Base-by-base conservation (phyloP, 2,797 vertebrate genomes). In the Coilia nasus region DNA sequence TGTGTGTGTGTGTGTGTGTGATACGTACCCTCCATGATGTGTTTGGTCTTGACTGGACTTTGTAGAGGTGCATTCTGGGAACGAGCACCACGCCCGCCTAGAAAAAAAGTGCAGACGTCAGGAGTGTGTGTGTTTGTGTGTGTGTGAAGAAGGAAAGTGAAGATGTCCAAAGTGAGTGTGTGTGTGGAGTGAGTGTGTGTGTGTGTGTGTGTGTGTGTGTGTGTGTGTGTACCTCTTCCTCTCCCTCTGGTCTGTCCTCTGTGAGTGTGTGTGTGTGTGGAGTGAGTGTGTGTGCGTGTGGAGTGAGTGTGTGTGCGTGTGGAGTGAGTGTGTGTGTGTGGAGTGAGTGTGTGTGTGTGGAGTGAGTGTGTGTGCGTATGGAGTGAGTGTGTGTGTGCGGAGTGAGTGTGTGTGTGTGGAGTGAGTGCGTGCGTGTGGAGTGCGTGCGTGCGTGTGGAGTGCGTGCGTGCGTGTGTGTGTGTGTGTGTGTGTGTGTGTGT, bases 221-320 rank as follows among this genome's bases (percentile, higher is more conserved):
- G 17, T 46, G 78, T 81, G 78, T 81, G 78, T 84, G 85, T 46
- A 75, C 83, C 88, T 88, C 14, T 83, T 98, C 98, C 97, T 96
- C 95, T 95, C 64, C 96, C 96, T 90, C 97, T 91, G 83, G 91
- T 94, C 87, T 95, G 96, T 1, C 92, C 97, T 93, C 95, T 41
- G 35, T 5, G 2, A 2, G 35, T 41, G 35, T 41, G 35, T 41
- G 35, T 41, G 35, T 41, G 35, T 41, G 35, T 41, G n/a, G 35
- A 2, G 35, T 41, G 5, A 2, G 35, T 5, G 2, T 41, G 35
- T 41, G 35, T 41, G 5, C 5, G 35, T 41, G 2, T 41, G 35
- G n/a, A n/a, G n/a, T 41, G 35, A 2, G 2, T 41, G 35, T 41
- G 35, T 41, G 5, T 41, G 35, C 5, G 35, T 41, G 35, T 41